phyloP scores from a whole-genome alignment of 2,797 vertebrate species.

The Melanotaenia boesemani region DNA sequence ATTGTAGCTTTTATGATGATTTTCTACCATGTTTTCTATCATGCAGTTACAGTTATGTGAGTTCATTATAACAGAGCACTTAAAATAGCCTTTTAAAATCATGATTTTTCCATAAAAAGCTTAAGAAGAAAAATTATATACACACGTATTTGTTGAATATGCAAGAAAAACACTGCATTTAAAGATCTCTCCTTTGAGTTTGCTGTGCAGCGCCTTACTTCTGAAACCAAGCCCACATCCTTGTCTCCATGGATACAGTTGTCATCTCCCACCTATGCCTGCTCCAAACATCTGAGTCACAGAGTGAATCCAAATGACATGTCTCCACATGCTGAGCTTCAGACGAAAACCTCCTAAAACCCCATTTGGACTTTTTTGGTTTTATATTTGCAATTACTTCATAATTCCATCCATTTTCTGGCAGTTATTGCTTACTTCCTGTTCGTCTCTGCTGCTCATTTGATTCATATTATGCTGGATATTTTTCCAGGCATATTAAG shows the following conservation, averaged over 20 bases:
- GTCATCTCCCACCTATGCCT: conserved; percentile 19
- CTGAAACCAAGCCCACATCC: conserved; percentile 6
- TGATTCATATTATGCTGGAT: background rate
- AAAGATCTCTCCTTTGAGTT: background rate
- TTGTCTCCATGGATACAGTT: conserved; percentile 39
- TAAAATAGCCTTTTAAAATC: background rate
- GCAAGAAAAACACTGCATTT: background rate
- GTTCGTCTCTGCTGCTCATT: background rate
- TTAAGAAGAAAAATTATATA: background rate
- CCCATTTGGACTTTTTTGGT: background rate
- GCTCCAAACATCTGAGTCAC: conserved; percentile 38
- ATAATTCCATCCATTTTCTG: background rate
- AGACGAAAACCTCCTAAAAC: background rate
- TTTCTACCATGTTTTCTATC: too few relatives aligned
- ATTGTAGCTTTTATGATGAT: background rate
- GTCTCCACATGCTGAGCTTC: conserved; percentile 9
- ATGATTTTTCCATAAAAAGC: background rate
- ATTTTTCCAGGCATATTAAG: conserved; percentile 11
- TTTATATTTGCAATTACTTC: background rate
- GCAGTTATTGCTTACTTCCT: background rate
- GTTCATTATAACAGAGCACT: background rate
- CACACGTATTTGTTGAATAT: background rate
- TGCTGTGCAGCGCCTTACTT: background rate
- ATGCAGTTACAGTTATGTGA: background rate
- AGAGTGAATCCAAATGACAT: conserved; percentile 26